Evolutionary conservation across 2,113 vertebrate genomes (phyloP), one percentile per base, ranked within the genome.

Genomic region (Corythornis madagascariensis): DNA sequence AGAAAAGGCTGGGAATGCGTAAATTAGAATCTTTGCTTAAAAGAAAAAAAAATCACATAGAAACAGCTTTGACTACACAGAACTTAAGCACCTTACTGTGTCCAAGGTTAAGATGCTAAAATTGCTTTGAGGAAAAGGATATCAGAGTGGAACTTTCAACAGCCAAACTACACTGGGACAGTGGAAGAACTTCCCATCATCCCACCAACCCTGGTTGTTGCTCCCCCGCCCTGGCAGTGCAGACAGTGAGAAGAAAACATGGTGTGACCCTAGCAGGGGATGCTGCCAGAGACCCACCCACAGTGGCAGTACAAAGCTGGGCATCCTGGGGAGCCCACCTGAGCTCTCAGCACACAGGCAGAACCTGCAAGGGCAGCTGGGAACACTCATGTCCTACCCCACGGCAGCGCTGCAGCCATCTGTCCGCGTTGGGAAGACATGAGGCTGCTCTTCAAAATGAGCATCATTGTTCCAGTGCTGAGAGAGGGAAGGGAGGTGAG

Each of bases 201-300:
- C 43, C 86, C 4, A 1, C 16, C 86, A 4, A 1, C 16, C 19
- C 43, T 47, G 19, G 17, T 33, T 21, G 21, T 42, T 35, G 26
- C 6, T 88, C 29, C 21, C 16, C 18, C 77, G 26, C 12, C 33
- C 50, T 66, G 22, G 26, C 22, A 78, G 43, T 42, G 0, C 22
- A 78, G 43, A 47, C 0, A 0, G 8, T 15, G 11, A 9, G 6
- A 5, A 53, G 47, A 45, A 81, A 78, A 12, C 22, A 22, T 11
- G 0, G 1, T 35, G 31, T 28, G 19, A 13, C 45, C 15, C 2
- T 13, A 12, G 7, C 64, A 19, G 31, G n/a, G 31, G 9, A 25
- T 31, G 17, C 10, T 13, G 29, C 11, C 61, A 76, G 21, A 71
- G 7, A 42, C 11, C 16, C 56, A 50, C 19, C 31, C 63, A 9